These are phyloP conservation scores for Orius insidiosus DNA, from an alignment of 1,140 invertebrate species.

Conservation along the genomic window DNA sequence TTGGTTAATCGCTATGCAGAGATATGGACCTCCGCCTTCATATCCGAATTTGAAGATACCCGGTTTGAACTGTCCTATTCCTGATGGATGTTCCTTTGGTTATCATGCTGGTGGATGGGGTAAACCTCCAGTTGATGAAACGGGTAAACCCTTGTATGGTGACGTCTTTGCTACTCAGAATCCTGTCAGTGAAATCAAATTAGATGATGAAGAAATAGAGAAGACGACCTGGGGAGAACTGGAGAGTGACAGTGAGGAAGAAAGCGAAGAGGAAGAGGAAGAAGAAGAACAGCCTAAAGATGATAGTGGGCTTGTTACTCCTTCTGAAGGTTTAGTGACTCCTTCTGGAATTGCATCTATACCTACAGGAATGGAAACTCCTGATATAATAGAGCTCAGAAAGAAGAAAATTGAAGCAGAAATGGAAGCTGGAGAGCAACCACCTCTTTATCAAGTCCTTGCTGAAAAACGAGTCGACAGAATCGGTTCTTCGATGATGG, in stretches of 20 bases:
- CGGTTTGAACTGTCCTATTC: slow-evolving; percentile 79
- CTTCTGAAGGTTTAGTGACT: slow-evolving; percentile 78
- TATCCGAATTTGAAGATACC: slow-evolving; percentile 98
- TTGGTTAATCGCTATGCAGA: slow-evolving; percentile 99
- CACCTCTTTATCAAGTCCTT: slow-evolving; percentile 79
- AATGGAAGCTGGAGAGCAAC: slow-evolving; percentile 88
- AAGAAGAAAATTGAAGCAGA: slow-evolving; percentile 95
- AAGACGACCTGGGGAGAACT: slow-evolving; percentile 91
- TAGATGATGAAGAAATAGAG: slow-evolving; percentile 73
- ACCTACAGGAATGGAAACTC: slow-evolving; percentile 90
- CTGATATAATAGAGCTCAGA: slow-evolving; percentile 92
- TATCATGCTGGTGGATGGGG: slow-evolving; percentile 99
- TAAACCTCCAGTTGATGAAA: slow-evolving; percentile 99
- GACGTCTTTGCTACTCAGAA: slow-evolving; percentile 87
- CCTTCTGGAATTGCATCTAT: slow-evolving; percentile 91
- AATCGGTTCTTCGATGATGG: slow-evolving; percentile 94
- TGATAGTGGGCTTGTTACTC: slow-evolving; percentile 54
- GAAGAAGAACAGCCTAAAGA: slow-evolving; percentile 57
- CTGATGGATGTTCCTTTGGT: slow-evolving; percentile 92
- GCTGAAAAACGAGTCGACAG: slow-evolving; percentile 85
- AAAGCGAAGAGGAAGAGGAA: slow-evolving; percentile 67
- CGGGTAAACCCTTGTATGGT: slow-evolving; percentile 92
- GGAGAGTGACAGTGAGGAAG: slow-evolving; percentile 87
- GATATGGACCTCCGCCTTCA: slow-evolving; percentile 96
- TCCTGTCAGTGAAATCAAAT: slow-evolving; percentile 9